A percentile compares a stretch with the other conserved stretches of the same genome.
phyloP scores from a whole-genome alignment of 2,888 invertebrate species.

The Drosophila paranaensis region DNA sequence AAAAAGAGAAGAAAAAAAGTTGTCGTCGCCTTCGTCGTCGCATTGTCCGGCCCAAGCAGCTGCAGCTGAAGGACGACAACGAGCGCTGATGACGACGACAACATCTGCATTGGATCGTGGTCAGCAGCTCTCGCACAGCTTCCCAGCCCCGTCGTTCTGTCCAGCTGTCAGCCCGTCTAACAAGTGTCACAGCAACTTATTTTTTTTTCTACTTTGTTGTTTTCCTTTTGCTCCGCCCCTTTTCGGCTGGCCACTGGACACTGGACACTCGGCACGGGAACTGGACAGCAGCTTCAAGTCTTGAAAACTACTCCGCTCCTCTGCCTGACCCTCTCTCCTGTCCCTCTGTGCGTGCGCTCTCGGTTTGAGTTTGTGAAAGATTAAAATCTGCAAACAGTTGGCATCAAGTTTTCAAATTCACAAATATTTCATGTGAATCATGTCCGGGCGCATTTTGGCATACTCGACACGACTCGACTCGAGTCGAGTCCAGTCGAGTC shows the following conservation, averaged over 20 bases:
- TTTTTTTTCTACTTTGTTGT: slow-evolving; percentile 52
- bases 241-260: slow-evolving; percentile 38
- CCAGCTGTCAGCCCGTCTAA: slow-evolving; percentile 79
- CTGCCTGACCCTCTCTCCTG: neutral
- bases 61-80: slow-evolving; percentile 73
- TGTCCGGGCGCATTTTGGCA: slow-evolving; percentile 43
- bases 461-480: slow-evolving; percentile 3
- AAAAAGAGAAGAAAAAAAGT: slow-evolving; percentile 43
- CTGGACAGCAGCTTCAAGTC: slow-evolving; percentile 41
- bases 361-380: slow-evolving; percentile 71
- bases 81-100: slow-evolving; percentile 65
- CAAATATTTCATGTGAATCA: slow-evolving; percentile 67
- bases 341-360: slow-evolving; percentile 43
- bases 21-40: slow-evolving; percentile 57
- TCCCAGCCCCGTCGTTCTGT: slow-evolving; percentile 45
- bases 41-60: slow-evolving; percentile 66
- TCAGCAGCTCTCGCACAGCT: slow-evolving; percentile 47
- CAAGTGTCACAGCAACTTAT: slow-evolving; percentile 77
- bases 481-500: neutral
- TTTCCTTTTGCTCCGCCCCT: slow-evolving; percentile 20
- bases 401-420: slow-evolving; percentile 76
- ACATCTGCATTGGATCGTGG: slow-evolving; percentile 73
- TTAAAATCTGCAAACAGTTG: slow-evolving; percentile 81
- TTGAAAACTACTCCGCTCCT: slow-evolving; percentile 9
- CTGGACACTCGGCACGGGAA: slow-evolving; percentile 39